A percentile compares a stretch with the other conserved stretches of the same genome.
Conservation (phyloP, 2,113 vertebrate species). For the Sinocyclocheilus maitianheensis region DNA sequence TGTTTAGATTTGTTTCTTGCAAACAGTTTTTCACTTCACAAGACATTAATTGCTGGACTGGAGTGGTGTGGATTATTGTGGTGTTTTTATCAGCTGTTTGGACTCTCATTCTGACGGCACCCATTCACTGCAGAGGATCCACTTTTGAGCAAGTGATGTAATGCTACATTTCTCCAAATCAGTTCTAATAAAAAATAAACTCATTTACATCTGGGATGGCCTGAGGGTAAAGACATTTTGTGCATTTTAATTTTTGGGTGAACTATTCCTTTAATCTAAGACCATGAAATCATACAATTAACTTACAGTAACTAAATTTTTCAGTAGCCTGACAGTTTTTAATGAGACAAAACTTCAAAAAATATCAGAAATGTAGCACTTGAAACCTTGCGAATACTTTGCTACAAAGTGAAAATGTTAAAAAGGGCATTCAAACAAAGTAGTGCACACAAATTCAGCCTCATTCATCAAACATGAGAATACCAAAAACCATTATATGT, state of each 20-base stretch:
- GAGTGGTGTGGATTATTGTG: no score
- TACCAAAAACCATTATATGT: background rate
- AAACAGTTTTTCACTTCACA: no score
- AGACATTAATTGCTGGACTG: no score
- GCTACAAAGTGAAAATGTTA: background rate
- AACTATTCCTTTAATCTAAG: background rate
- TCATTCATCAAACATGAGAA: background rate
- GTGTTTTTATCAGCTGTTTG: no score
- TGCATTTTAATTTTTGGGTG: background rate
- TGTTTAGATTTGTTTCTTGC: no score
- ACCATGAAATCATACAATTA: background rate
- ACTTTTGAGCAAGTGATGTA: no score
- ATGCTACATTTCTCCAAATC: no score
- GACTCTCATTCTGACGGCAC: no score
- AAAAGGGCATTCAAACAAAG: background rate
- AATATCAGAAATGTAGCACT: background rate
- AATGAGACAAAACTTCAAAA: background rate
- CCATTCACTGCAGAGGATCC: no score
- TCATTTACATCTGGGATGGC: no score
- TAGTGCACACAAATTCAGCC: background rate
- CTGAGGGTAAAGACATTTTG: no score
- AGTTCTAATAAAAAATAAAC: no score
- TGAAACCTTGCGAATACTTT: background rate
- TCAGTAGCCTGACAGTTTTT: background rate
- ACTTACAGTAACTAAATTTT: background rate